Percentiles rank a stretch among this genome's conserved stretches.
Evolutionary conservation across 2,113 vertebrate genomes (phyloP).

Genomic region (Rhombomys opimus): DNA sequence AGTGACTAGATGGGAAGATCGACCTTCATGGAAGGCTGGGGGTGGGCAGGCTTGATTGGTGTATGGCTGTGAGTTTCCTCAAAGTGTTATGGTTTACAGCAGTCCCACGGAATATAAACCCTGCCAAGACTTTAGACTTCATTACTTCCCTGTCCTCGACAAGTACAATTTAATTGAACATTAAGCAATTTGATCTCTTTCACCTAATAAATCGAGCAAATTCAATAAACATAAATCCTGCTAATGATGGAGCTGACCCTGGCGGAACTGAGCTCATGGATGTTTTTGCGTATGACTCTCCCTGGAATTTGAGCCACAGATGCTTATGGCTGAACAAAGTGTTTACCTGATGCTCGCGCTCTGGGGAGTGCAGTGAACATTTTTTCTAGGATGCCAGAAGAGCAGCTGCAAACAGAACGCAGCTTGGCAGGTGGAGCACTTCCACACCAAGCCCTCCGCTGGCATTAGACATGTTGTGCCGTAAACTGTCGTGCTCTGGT

Average conservation of each 20-base stretch:
- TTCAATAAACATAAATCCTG: constrained; percentile 78
- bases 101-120: neutral
- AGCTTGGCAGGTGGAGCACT: neutral
- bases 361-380: neutral
- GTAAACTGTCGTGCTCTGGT: neutral
- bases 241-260: constrained; percentile 63
- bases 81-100: constrained; percentile 11
- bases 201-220: constrained; percentile 79
- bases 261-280: constrained; percentile 66
- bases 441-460: neutral
- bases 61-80: neutral
- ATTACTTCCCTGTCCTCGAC: constrained; percentile 70
- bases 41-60: neutral
- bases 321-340: neutral
- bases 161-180: constrained; percentile 77
- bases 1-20: neutral
- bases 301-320: constrained; percentile 37
- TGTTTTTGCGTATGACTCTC: neutral
- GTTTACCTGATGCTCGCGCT: constrained; percentile 1
- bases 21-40: neutral
- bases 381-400: constrained; percentile 2
- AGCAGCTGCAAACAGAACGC: neutral
- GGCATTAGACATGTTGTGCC: neutral
- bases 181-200: constrained; percentile 80
- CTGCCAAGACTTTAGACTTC: constrained; percentile 71